Conservation (phyloP, 2,113 vertebrate genomes). For the Xyliphius kryptos region DNA sequence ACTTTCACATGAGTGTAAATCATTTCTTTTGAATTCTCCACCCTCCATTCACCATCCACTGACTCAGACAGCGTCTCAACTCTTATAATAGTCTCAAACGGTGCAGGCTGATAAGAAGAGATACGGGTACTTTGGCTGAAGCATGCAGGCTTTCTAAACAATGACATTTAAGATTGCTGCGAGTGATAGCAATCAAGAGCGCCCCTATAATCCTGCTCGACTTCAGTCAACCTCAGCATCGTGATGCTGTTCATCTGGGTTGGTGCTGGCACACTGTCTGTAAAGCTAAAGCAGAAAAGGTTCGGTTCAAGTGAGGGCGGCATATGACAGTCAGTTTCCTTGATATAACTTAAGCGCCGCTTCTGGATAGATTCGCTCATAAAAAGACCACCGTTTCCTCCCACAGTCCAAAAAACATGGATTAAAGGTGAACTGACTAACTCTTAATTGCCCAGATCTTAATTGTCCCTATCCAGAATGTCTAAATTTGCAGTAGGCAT, state of each 20-base stretch:
- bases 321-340: background rate
- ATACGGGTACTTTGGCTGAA: constrained; percentile 32
- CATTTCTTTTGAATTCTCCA: constrained; percentile 22
- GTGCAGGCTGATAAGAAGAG: constrained; percentile 42
- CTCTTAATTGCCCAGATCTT: too few species aligned
- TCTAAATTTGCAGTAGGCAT: too few species aligned
- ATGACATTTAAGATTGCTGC: constrained; percentile 50
- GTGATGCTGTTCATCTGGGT: constrained; percentile 34
- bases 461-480: too few species aligned
- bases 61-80: constrained; percentile 43
- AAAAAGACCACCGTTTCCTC: background rate
- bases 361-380: too few species aligned
- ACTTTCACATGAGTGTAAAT: constrained; percentile 14
- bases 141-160: constrained; percentile 49
- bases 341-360: background rate
- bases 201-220: constrained; percentile 39
- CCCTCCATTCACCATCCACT: constrained; percentile 34
- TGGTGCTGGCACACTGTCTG: constrained; percentile 23
- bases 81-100: constrained; percentile 38
- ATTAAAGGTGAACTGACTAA: too few species aligned
- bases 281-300: constrained; percentile 20
- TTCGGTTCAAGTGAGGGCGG: constrained; percentile 25
- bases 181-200: constrained; percentile 47
- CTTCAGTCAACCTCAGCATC: constrained; percentile 35
- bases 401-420: too few species aligned